phyloP scores from a whole-genome alignment of 2,113 vertebrate species.

The Scopus umbretta region DNA sequence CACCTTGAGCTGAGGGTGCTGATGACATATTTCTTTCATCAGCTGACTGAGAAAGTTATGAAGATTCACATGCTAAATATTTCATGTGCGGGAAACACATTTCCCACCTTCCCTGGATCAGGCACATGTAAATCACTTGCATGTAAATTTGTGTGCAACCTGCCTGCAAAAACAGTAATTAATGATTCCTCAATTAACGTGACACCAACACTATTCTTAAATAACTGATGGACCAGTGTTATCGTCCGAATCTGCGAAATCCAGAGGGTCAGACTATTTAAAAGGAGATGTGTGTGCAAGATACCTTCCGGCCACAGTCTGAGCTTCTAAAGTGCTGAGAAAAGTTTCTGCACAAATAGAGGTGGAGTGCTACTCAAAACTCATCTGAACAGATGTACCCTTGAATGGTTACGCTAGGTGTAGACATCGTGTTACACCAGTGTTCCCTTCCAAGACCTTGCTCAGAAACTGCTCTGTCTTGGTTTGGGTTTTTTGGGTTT shows the following conservation, averaged over 20 bases:
- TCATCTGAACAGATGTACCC: not conserved
- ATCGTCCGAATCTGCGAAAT: not conserved
- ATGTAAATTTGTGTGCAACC: not conserved
- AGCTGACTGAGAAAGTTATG: not conserved
- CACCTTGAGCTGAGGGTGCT: not conserved
- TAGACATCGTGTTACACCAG: not conserved
- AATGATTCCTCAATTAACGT: not conserved
- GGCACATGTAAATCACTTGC: not conserved
- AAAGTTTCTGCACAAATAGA: not conserved
- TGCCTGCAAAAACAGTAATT: not conserved
- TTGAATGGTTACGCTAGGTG: not conserved
- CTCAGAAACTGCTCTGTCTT: not conserved
- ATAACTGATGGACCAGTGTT: not conserved
- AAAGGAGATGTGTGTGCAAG: not conserved
- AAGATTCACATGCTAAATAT: not conserved
- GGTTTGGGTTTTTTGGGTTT: too few relatives aligned
- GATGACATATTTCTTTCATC: not conserved
- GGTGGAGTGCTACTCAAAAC: not conserved
- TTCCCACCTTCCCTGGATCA: not conserved
- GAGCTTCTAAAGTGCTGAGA: not conserved
- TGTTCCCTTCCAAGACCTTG: not conserved
- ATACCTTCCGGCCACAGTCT: not conserved
- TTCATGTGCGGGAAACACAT: not conserved
- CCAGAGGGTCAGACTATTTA: not conserved
- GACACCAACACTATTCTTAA: not conserved